These are phyloP conservation scores for Stichopus horrens DNA, from an alignment of 53 echinoderm and acorn worm genomes.

Conservation along the genomic window DNA sequence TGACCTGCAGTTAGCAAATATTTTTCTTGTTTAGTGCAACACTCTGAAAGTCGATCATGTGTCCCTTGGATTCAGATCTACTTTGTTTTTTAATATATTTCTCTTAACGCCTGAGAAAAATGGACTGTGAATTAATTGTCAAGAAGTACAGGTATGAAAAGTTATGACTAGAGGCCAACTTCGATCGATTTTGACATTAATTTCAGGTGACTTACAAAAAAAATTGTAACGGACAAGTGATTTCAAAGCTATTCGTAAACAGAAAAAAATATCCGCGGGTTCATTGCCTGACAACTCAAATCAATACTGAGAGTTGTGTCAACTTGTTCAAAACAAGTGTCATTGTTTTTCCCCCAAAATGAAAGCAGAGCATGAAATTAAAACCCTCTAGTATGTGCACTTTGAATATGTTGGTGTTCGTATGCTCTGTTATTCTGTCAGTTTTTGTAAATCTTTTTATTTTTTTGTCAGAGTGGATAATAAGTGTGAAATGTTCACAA, in stretches of 20 bases:
- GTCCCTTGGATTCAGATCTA: no score
- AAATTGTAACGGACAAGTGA: no score
- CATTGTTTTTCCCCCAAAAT: neutral
- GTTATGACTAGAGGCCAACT: neutral
- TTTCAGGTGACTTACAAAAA: neutral
- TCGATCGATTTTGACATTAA: neutral
- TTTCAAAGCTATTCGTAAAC: no score
- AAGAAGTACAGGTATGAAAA: constrained; percentile 6
- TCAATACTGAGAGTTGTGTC: neutral
- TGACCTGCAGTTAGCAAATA: no score
- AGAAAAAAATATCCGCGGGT: neutral
- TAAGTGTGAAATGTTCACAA: no score
- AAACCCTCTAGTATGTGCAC: neutral
- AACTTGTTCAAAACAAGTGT: neutral
- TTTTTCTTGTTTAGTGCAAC: no score
- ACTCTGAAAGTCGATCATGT: no score
- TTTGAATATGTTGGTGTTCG: neutral
- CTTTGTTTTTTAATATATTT: no score
- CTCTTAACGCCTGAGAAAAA: no score
- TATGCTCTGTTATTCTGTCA: neutral
- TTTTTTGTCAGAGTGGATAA: no score
- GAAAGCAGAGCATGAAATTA: constrained; percentile 3
- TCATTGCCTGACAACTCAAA: neutral
- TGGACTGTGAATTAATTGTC: neutral
- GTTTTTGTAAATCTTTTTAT: no score